Conservation (phyloP, 2,113 vertebrate genomes). For the Rhynchopsitta pachyrhyncha region DNA sequence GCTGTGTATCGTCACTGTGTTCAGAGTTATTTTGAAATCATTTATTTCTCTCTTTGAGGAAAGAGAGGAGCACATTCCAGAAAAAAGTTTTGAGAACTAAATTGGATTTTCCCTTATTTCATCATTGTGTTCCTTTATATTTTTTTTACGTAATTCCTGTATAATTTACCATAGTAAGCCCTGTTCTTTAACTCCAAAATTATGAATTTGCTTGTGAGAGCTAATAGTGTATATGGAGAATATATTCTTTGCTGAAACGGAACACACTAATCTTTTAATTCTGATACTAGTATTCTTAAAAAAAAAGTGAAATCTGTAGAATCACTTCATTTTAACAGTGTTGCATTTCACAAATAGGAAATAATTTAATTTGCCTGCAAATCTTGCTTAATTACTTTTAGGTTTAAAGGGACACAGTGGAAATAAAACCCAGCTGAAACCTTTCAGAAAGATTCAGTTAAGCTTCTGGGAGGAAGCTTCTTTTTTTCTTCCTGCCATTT, state of each 20-base stretch:
- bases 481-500: not conserved
- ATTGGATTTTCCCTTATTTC: not conserved
- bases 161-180: not conserved
- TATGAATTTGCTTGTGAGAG: not conserved
- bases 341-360: not conserved
- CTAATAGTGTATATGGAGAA: not conserved
- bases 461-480: not conserved
- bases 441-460: not conserved
- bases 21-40: slow-evolving; percentile 9
- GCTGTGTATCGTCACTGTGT: not conserved
- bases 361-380: slow-evolving; percentile 6
- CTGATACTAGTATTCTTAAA: slow-evolving; percentile 2
- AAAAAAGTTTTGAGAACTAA: not conserved
- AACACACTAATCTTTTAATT: slow-evolving; percentile 17
- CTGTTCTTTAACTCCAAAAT: not conserved
- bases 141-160: not conserved
- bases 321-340: not conserved
- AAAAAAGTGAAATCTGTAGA: slow-evolving; percentile 9
- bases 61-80: not conserved
- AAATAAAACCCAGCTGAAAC: not conserved
- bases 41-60: slow-evolving; percentile 11
- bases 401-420: not conserved
- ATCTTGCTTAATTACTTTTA: slow-evolving; percentile 15
- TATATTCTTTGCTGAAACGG: not conserved
- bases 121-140: not conserved